Base-by-base conservation (phyloP, 2,797 vertebrate species). In the Enteromius argenteus region DNA sequence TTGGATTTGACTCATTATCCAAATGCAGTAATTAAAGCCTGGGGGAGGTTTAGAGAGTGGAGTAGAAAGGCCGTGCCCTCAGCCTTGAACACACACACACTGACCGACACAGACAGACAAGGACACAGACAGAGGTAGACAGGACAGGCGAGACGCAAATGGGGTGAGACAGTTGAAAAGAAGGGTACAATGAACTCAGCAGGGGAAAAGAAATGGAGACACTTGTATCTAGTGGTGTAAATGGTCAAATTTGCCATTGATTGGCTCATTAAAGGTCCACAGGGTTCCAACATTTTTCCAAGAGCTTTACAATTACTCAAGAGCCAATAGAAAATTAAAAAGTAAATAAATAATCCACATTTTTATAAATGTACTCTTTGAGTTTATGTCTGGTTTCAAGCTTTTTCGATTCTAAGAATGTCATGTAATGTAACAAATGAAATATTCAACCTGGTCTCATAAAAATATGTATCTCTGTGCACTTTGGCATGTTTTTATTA, bases 1-100 rank as follows among this genome's bases (percentile, higher is more conserved):
- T 95, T 95, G 93, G 93, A 94, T 95, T 94, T 94, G 92, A 95
- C 91, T 95, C 92, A 94, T 94, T 94, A 95, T 95, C 90, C 90
- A 91, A 89, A 91, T 89, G 90, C 88, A 93, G 93, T 94, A 95
- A 95, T 95, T 94, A 94, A 94, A 93, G 94, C 94, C 94, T 90
- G 90, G 90, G 93, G 94, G 90, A 90, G 86, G 78, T 67, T 83
- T 75, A 84, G 85, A 85, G 83, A 90, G 79, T 88, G 88, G 89
- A 80, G 62, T 37, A 78, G 82, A 83, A 81, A 90, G 83, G 78
- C 89, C 87, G 88, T 92, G 90, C 90, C 89, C 86, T 89, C 87
- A 89, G 89, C 92, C 88, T 90, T 46, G 68, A 80, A 86, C 46
- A 27, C 72, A 83, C 37, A 73, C 27, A 58, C 27, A 53, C 30